These are phyloP conservation scores for Zeus faber DNA, from an alignment of 2,113 vertebrate genomes.

Conservation along the genomic window DNA sequence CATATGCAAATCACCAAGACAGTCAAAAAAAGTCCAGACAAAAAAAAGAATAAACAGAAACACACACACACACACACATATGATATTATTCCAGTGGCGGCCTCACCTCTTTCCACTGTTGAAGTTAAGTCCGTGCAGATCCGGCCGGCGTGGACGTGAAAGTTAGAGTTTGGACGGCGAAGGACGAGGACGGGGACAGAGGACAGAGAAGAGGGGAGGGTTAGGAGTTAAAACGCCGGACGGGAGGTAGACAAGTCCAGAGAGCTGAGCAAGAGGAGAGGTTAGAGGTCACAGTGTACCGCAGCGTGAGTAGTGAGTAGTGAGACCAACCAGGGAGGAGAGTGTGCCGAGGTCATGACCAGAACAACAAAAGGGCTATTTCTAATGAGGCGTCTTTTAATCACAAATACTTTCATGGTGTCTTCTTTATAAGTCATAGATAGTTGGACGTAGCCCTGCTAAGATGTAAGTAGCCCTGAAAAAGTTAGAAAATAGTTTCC, in stretches of 20 bases:
- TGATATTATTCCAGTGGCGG: conserved; percentile 31
- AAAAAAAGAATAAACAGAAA: too few species aligned
- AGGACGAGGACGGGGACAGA: conserved; percentile 40
- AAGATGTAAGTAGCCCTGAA: too few species aligned
- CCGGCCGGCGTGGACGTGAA: conserved; percentile 39
- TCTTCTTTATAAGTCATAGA: too few species aligned
- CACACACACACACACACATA: conserved; percentile 26
- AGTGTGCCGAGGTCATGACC: conserved; percentile 9
- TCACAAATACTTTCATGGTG: too few species aligned
- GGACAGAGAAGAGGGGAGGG: conserved; percentile 45
- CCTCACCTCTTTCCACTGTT: conserved; percentile 79
- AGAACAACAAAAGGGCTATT: too few species aligned
- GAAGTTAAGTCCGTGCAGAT: conserved; percentile 29
- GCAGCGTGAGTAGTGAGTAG: conserved; percentile 18
- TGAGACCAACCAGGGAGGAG: neutral
- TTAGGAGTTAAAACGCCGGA: conserved; percentile 44
- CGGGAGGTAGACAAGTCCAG: conserved; percentile 17
- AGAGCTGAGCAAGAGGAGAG: conserved; percentile 22
- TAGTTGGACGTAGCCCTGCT: too few species aligned
- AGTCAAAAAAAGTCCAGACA: too few species aligned
- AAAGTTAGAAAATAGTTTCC: too few species aligned
- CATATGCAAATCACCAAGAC: too few species aligned
- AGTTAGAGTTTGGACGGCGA: too few species aligned
- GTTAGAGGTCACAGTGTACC: conserved; percentile 39
- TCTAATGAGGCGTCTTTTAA: too few species aligned